Evolutionary conservation across 2,888 invertebrate genomes (phyloP).

Genomic region (Metopia argyrocephala): DNA sequence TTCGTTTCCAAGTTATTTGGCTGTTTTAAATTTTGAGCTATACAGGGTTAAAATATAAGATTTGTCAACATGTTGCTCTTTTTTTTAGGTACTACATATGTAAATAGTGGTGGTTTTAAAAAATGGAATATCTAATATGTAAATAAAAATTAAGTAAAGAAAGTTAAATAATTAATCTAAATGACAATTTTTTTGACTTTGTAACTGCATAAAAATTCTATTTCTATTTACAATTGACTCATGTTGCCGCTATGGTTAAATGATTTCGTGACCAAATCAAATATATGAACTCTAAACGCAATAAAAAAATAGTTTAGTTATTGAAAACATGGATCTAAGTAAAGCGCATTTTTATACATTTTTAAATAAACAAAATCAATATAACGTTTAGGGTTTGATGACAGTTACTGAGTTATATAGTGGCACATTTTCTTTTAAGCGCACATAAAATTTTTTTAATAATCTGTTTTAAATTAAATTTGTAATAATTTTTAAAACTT

Average conservation of each 20-base stretch:
- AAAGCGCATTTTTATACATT: background rate
- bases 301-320: background rate
- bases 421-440: too few relatives aligned
- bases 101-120: background rate
- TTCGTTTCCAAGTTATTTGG: too few relatives aligned
- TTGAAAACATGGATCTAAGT: background rate
- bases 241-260: conserved; percentile 41
- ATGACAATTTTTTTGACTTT: conserved; percentile 50
- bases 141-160: background rate
- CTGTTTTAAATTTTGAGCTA: too few relatives aligned
- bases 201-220: conserved; percentile 33
- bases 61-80: too few relatives aligned
- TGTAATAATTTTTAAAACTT: too few relatives aligned
- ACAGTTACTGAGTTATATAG: background rate
- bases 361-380: too few relatives aligned
- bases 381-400: background rate
- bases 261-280: conserved; percentile 40
- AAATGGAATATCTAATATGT: background rate
- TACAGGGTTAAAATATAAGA: too few relatives aligned
- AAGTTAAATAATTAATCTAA: conserved; percentile 36
- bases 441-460: too few relatives aligned
- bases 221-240: conserved; percentile 1
- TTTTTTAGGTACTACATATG: too few relatives aligned
- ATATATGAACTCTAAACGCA: conserved; percentile 7
- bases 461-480: too few relatives aligned